These are phyloP conservation scores for Papilio helenus DNA, from an alignment of 1,140 invertebrate genomes.

Conservation along the genomic window DNA sequence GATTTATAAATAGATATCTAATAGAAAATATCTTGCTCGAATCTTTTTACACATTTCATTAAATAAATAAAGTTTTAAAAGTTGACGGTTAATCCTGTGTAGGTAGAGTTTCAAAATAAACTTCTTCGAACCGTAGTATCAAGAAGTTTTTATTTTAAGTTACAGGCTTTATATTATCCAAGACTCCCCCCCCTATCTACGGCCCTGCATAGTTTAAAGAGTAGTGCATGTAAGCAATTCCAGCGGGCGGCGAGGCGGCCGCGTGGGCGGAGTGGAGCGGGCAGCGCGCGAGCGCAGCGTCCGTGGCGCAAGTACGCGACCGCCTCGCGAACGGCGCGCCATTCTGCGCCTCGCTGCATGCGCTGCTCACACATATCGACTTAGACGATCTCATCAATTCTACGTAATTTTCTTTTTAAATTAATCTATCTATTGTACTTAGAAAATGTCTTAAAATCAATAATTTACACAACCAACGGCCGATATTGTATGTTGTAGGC, in stretches of 20 bases:
- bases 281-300: slow-evolving; percentile 59
- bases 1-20: background rate
- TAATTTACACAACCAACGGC: background rate
- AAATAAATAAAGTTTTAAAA: background rate
- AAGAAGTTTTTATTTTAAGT: background rate
- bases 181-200: background rate
- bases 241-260: slow-evolving; percentile 67
- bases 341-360: slow-evolving; percentile 71
- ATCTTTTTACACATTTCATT: background rate
- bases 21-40: background rate
- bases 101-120: background rate
- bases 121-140: background rate
- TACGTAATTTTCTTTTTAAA: slow-evolving; percentile 44
- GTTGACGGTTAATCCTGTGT: background rate
- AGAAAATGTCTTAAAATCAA: no score
- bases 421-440: background rate
- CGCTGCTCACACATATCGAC: slow-evolving; percentile 65
- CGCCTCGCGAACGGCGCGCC: slow-evolving; percentile 54
- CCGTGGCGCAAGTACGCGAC: slow-evolving; percentile 66
- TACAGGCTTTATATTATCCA: background rate
- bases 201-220: no score
- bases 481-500: no score
- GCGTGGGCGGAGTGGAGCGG: slow-evolving; percentile 75
- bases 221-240: no score
- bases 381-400: slow-evolving; percentile 55